Percentiles rank a stretch among this genome's conserved stretches.
Conservation (phyloP, 2,888 invertebrate species). For the Tiliacea citrago region DNA sequence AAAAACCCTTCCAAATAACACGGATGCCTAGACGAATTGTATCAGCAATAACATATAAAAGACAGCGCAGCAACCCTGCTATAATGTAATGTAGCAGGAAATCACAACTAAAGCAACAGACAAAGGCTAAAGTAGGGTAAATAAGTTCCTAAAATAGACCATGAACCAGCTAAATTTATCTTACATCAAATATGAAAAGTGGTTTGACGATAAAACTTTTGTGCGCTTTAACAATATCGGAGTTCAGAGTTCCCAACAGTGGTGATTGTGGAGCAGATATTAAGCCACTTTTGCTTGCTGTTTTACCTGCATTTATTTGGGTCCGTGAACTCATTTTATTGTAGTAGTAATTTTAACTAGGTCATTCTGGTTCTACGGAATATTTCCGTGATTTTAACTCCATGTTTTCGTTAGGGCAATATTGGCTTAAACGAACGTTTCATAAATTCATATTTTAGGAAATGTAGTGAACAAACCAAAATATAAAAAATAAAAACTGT, state of each 20-base stretch:
- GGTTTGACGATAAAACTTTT: conserved; percentile 61
- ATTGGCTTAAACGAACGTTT: background rate
- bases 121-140: conserved; percentile 38
- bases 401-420: conserved; percentile 1
- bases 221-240: conserved; percentile 61
- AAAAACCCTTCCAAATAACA: conserved; percentile 35
- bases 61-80: conserved; percentile 14
- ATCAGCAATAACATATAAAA: conserved; percentile 49
- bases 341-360: conserved; percentile 19
- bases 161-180: conserved; percentile 58
- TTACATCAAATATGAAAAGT: conserved; percentile 64
- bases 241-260: conserved; percentile 62
- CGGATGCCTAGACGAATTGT: conserved; percentile 45
- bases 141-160: conserved; percentile 53
- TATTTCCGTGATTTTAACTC: background rate
- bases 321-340: conserved; percentile 24
- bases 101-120: conserved; percentile 37
- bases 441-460: background rate
- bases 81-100: conserved; percentile 40
- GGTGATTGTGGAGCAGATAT: conserved; percentile 57
- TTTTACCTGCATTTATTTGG: conserved; percentile 55
- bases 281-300: conserved; percentile 43
- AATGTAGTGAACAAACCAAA: background rate
- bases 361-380: conserved; percentile 14
- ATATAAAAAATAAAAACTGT: background rate